Base-by-base conservation (phyloP, 2,888 invertebrate species). In the Salpingus planirostris region DNA sequence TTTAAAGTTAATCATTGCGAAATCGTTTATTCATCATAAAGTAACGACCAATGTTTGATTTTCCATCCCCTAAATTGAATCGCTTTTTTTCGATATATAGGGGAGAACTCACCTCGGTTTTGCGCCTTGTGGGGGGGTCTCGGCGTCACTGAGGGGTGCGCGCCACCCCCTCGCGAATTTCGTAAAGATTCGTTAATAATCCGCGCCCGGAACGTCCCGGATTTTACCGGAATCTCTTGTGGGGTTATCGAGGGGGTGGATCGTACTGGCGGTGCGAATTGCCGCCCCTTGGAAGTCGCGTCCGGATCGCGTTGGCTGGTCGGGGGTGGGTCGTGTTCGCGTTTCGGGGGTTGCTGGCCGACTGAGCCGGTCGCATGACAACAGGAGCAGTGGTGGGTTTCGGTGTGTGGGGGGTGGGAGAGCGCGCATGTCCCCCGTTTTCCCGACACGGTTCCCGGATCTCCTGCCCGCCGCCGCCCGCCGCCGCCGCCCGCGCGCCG, bases 361-460 rank as follows among this genome's bases (percentile, higher is more conserved):
- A 54, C 54, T 52, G 43, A 51, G 48, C 44, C 42, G 46, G 46
- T 49, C 46, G 47, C 43, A 44, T 48, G 47, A 46, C 44, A 47
- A 44, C 49, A 47, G 44, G 47, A 45, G 44, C 46, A 47, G 44
- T 50, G 41, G 49, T 45, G 47, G 46, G 39, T 50, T 46, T 40
- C 38, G 41, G 34, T 38, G 36, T 31, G 37, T 43, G 43, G 44
- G 44, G 37, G 41, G 34, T 38, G 36, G 33, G 37, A 43, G 43
- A 44, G 44, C 50, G 54, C 54, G 54, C 53, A 53, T 43, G 47
- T 43, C 47, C 44, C 45, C 47, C 47, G 42, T 49, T 44, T 50
- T 44, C 44, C 38, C 47, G 46, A 47, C 51, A 43, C 45, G 47
- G 47, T 50, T 53, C 47, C 52, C 50, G 47, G 48, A 48, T 45